A percentile compares a stretch with the other conserved stretches of the same genome.
Evolutionary conservation across 2,888 invertebrate genomes (phyloP).

Genomic region (Xestia xanthographa): DNA sequence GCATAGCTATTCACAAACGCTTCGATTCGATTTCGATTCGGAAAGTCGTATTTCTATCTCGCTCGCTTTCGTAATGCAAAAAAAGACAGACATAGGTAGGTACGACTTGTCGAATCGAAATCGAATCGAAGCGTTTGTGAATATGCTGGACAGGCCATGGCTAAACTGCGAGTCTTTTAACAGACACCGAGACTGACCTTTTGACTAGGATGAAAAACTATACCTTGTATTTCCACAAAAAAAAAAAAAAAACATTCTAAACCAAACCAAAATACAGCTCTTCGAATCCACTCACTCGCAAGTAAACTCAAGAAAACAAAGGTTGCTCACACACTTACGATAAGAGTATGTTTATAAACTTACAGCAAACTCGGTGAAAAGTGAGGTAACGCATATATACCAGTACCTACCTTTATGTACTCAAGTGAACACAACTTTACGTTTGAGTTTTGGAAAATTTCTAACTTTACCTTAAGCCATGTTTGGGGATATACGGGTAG

Average conservation of each 20-base stretch:
- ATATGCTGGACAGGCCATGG: too few relatives aligned
- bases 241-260: neutral
- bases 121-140: too few relatives aligned
- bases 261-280: neutral
- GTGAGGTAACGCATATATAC: constrained; percentile 40
- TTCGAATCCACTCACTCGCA: constrained; percentile 33
- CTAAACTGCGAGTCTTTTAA: too few relatives aligned
- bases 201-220: too few relatives aligned
- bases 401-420: constrained; percentile 68
- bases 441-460: constrained; percentile 68
- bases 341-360: constrained; percentile 61
- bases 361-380: constrained; percentile 38
- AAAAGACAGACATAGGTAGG: too few relatives aligned
- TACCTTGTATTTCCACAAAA: neutral
- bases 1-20: too few relatives aligned
- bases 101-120: too few relatives aligned
- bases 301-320: constrained; percentile 38
- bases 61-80: too few relatives aligned
- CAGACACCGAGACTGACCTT: too few relatives aligned
- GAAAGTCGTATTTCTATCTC: too few relatives aligned
- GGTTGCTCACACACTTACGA: constrained; percentile 47
- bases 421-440: constrained; percentile 64
- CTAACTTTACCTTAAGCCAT: constrained; percentile 59
- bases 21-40: too few relatives aligned
- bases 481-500: constrained; percentile 34